Percentiles rank a stretch among this genome's conserved stretches.
Evolutionary conservation across 2,888 invertebrate genomes (phyloP).

Genomic region (Caenorhabditis drosophilae): DNA sequence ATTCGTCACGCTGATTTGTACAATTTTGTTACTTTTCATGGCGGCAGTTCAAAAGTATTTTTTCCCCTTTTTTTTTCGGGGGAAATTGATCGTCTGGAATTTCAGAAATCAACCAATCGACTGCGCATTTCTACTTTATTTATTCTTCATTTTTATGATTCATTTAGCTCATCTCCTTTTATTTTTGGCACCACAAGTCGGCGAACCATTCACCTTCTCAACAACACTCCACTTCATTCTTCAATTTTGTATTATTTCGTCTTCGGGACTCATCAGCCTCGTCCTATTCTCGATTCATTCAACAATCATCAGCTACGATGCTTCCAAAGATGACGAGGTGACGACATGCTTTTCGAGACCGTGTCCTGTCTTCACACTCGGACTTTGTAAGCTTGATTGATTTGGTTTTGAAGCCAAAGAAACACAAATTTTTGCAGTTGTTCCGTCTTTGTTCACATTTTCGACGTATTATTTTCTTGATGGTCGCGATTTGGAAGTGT

Average conservation of each 20-base stretch:
- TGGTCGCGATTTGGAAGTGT: constrained; percentile 35
- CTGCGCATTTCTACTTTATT: constrained; percentile 57
- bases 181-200: constrained; percentile 52
- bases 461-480: constrained; percentile 48
- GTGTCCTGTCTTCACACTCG: constrained; percentile 29
- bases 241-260: constrained; percentile 50
- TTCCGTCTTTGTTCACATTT: constrained; percentile 51
- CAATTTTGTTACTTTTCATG: constrained; percentile 58
- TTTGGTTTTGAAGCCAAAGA: background rate
- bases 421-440: constrained; percentile 46
- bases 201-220: constrained; percentile 50
- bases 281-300: constrained; percentile 36
- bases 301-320: constrained; percentile 22
- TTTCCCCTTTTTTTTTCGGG: background rate
- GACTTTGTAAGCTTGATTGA: constrained; percentile 16
- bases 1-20: constrained; percentile 47
- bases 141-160: constrained; percentile 55
- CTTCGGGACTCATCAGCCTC: constrained; percentile 30
- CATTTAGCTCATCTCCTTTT: constrained; percentile 55
- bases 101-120: constrained; percentile 53
- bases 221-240: constrained; percentile 48
- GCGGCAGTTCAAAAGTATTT: constrained; percentile 58
- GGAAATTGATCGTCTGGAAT: constrained; percentile 4
- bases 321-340: constrained; percentile 16
- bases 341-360: constrained; percentile 32